Evolutionary conservation across 23 tunicate genomes (phyloP).

Genomic region (Phallusia fumigata): DNA sequence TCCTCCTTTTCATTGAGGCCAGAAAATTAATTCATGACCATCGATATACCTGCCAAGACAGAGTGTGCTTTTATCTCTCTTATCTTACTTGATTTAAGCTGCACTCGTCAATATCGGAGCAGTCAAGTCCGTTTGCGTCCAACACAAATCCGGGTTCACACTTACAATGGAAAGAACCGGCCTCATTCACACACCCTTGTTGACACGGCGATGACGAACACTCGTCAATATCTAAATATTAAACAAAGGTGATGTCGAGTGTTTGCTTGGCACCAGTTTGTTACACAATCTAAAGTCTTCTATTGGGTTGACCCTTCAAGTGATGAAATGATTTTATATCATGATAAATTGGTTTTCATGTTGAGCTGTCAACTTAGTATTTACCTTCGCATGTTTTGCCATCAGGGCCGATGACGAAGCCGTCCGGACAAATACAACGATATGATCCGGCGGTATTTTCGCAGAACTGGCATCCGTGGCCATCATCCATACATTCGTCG

Average conservation of each 20-base stretch:
- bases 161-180: conserved; percentile 2
- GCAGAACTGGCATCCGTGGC: conserved; percentile 10
- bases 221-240: conserved; percentile 9
- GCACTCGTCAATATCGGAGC: conserved; percentile 24
- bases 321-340: no score
- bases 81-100: not conserved
- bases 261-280: not conserved
- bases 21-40: no score
- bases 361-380: not conserved
- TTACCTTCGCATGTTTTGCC: conserved; percentile 16
- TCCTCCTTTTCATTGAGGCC: no score
- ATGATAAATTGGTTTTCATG: no score
- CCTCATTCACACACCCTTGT: not conserved
- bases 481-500: conserved; percentile 5
- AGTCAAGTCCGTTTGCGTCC: conserved; percentile 15
- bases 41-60: not conserved
- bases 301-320: no score
- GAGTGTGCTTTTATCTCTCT: no score
- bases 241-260: not conserved
- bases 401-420: not conserved
- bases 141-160: conserved; percentile 12
- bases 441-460: conserved; percentile 20
- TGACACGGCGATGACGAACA: not conserved
- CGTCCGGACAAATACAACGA: conserved; percentile 15
- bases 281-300: no score